Evolutionary conservation across 2,888 invertebrate genomes (phyloP), one percentile per base, ranked within the genome.

Genomic region (Drosophila pseudotalamancana): DNA sequence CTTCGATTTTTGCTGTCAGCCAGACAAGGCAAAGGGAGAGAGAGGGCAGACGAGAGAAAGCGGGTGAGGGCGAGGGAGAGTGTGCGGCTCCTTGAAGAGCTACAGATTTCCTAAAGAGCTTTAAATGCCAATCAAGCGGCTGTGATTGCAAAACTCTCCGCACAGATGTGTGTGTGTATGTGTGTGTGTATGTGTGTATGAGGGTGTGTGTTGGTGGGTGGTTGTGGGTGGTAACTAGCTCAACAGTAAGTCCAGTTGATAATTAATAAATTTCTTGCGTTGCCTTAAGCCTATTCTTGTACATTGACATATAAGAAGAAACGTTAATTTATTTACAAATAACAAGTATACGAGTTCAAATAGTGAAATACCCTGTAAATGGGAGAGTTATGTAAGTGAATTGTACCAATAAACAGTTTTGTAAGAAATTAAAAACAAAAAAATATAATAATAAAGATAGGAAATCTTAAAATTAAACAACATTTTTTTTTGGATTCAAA

Each of bases 1-100:
- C 60, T 87, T 87, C 81, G 87, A 81, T 81, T 87, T 87, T 81
- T 81, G 87, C 87, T 69, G 73, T 73, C 81, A 66, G 72, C 63
- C 66, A 40, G 32, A 18, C 25, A 12, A 29, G 45, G 19, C 11
- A n/a, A n/a, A n/a, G n/a, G 29, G 32, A 25, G 25, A 42, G 42
- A 6, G 40, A 11, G n/a, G n/a, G n/a, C n/a, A n/a, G 23, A 9
- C 5, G 25, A 40, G 40, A 27, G 27, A 27, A 9, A 29, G 29
- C 8, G 29, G 3, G 29, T 3, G 11, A 0, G 18, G 5, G 9
- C 25, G 25, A 9, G 25, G 6, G 25, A 9, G 25, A 25, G 42
- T 29, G 64, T 51, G 60, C 42, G 64, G 51, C 64, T 55, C 31
- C 61, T 46, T 66, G 63, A 46, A 64, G 57, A 62, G 61, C 69